A percentile compares a stretch with the other conserved stretches of the same genome.
Conservation (phyloP, 2,113 vertebrate genomes). For the Rhinolophus sinicus region DNA sequence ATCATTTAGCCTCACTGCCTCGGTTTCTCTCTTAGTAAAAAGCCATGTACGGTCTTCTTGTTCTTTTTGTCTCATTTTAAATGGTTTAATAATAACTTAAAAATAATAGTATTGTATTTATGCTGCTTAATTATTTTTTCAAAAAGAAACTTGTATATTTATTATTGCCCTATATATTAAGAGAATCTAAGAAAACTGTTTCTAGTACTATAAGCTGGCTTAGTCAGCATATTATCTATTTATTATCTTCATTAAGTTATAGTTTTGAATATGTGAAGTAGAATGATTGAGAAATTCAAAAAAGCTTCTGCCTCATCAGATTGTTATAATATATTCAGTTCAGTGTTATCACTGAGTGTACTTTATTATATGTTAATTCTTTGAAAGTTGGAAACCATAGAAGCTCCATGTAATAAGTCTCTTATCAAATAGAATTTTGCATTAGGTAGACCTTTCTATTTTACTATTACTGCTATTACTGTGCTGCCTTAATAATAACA, state of each 20-base stretch:
- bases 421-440: background rate
- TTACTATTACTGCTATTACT: background rate
- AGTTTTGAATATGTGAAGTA: background rate
- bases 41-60: accelerated
- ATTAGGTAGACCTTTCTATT: background rate
- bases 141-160: background rate
- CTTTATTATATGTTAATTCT: background rate
- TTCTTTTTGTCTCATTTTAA: background rate
- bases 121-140: background rate
- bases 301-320: background rate
- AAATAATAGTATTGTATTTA: background rate
- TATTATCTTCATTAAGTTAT: background rate
- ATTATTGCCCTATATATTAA: background rate
- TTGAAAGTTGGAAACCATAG: background rate
- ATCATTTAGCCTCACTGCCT: background rate
- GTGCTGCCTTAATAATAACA: background rate
- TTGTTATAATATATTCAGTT: background rate
- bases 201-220: background rate
- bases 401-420: background rate
- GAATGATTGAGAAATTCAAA: background rate
- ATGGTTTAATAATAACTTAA: background rate
- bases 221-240: background rate
- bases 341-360: background rate
- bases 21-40: background rate
- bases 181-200: background rate